phyloP scores from a whole-genome alignment of 2,113 vertebrate genomes.

The Mormyrus iriodes region DNA sequence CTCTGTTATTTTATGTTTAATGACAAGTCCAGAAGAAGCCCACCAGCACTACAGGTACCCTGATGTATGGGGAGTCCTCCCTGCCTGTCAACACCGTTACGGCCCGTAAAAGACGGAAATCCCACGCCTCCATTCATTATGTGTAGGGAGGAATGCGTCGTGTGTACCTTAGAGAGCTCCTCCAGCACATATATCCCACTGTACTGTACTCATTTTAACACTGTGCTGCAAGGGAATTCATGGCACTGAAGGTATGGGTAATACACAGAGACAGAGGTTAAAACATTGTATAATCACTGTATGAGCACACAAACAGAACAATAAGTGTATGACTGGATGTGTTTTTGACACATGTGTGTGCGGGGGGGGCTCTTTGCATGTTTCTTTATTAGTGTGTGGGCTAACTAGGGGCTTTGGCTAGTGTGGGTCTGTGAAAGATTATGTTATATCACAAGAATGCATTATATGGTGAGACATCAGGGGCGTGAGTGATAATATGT shows the following conservation, averaged over 20 bases:
- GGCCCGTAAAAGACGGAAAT: neutral
- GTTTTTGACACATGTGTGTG: neutral
- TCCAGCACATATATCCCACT: neutral
- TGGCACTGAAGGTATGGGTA: neutral
- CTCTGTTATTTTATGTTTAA: neutral
- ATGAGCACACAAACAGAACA: neutral
- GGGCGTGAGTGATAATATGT: neutral
- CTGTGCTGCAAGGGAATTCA: neutral
- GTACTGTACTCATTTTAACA: neutral
- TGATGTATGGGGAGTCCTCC: neutral
- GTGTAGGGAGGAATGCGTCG: neutral
- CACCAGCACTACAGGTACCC: neutral
- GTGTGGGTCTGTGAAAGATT: neutral
- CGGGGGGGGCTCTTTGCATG: neutral
- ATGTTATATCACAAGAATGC: neutral
- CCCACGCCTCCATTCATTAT: neutral
- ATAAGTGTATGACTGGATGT: neutral
- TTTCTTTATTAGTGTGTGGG: neutral
- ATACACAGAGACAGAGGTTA: neutral
- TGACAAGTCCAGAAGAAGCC: neutral
- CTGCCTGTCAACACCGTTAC: neutral
- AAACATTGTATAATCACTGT: neutral
- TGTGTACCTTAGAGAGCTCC: neutral
- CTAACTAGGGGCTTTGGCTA: neutral
- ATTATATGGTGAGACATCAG: neutral